Percentiles rank a stretch among this genome's conserved stretches.
These are phyloP conservation scores for Python bivittatus DNA, from an alignment of 2,113 vertebrate genomes.

Conservation along the genomic window DNA sequence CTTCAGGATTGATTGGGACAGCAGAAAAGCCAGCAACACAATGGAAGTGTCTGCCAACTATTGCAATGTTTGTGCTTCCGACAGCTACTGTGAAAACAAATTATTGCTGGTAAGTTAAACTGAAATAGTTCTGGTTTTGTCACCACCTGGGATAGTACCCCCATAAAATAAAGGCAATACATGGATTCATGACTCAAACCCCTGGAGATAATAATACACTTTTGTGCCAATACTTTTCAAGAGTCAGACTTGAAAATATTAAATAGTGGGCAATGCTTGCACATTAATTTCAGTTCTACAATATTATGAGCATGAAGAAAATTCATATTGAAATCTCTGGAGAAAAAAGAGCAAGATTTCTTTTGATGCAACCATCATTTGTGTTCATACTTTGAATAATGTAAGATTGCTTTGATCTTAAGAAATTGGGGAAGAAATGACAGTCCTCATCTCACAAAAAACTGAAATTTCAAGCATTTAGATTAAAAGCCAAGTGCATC, in stretches of 20 bases:
- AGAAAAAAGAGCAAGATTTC: not conserved
- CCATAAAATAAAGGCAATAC: not conserved
- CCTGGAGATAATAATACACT: constrained; percentile 4
- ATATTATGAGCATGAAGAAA: constrained; percentile 26
- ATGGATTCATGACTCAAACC: not conserved
- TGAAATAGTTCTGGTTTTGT: not conserved
- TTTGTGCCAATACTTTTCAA: not conserved
- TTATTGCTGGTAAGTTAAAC: not conserved
- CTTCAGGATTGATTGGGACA: not conserved
- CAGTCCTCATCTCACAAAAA: not conserved
- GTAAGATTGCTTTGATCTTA: constrained; percentile 35
- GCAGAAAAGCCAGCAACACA: not conserved
- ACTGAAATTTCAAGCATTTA: constrained; percentile 32
- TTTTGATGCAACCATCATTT: constrained; percentile 39
- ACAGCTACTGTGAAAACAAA: not conserved
- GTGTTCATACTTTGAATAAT: constrained; percentile 45
- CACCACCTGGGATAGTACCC: not conserved
- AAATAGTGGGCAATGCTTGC: not conserved
- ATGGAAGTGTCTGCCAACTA: not conserved
- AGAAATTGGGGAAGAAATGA: constrained; percentile 35
- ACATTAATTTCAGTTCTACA: constrained; percentile 36
- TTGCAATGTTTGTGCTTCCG: not conserved
- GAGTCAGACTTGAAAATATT: constrained; percentile 23
- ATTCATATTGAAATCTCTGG: constrained; percentile 26
- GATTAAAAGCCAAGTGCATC: constrained; percentile 30